phyloP scores from a whole-genome alignment of 2,888 invertebrate species.

The Oscheius sp. region DNA sequence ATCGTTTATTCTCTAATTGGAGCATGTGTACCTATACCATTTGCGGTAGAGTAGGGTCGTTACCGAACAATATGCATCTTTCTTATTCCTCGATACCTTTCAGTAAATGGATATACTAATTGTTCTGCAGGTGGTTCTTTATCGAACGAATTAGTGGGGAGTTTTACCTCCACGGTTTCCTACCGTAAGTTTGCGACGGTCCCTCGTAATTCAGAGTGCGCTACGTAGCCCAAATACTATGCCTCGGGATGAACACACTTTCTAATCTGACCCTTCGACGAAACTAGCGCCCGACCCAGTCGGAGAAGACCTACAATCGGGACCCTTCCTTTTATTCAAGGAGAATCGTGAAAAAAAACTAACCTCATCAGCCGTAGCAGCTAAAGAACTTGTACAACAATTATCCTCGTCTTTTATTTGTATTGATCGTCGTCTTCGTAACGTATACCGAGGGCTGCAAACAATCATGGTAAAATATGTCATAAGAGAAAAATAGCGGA shows the following conservation, averaged over 20 bases:
- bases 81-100: too few relatives aligned
- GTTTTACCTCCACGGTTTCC: too few relatives aligned
- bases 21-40: too few relatives aligned
- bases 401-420: constrained; percentile 68
- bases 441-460: constrained; percentile 47
- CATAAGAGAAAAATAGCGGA: background rate
- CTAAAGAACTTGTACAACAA: constrained; percentile 64
- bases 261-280: constrained; percentile 28
- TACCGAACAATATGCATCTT: too few relatives aligned
- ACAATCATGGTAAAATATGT: background rate
- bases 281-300: constrained; percentile 31
- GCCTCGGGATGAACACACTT: constrained; percentile 20
- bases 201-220: background rate
- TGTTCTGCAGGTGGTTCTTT: too few relatives aligned
- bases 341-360: background rate
- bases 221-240: constrained; percentile 4
- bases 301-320: constrained; percentile 12
- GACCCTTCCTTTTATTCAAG: background rate
- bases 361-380: constrained; percentile 71
- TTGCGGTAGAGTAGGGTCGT: too few relatives aligned
- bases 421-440: constrained; percentile 59
- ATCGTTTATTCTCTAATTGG: too few relatives aligned
- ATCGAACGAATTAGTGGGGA: too few relatives aligned
- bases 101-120: too few relatives aligned
- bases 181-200: too few relatives aligned